These are phyloP conservation scores for Parnassius smintheus DNA, from an alignment of 2,888 invertebrate genomes.

Conservation along the genomic window DNA sequence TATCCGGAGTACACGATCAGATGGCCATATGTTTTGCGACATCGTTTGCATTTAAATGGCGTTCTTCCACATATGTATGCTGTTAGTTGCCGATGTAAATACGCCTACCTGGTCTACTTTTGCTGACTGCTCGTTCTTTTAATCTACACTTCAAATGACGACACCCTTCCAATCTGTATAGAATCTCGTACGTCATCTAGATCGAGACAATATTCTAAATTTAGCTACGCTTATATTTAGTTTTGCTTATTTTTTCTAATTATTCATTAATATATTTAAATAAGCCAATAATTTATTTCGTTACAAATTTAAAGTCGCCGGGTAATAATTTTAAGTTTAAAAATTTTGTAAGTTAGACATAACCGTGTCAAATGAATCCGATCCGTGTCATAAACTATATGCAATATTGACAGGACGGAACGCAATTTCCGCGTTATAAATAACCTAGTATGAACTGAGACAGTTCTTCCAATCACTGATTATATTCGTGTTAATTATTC, in stretches of 20 bases:
- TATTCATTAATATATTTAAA: too few relatives aligned
- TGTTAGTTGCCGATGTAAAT: constrained; percentile 2
- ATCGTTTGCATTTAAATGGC: constrained; percentile 58
- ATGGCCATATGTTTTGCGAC: constrained; percentile 70
- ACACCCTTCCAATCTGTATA: background rate
- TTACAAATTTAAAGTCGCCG: too few relatives aligned
- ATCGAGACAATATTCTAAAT: too few relatives aligned
- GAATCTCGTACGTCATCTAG: background rate
- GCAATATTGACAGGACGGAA: constrained; percentile 4
- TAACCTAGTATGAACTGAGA: background rate
- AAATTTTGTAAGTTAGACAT: too few relatives aligned
- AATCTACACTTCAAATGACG: background rate
- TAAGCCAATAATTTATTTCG: too few relatives aligned
- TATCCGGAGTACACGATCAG: constrained; percentile 62
- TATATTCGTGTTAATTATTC: too few relatives aligned
- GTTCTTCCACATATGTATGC: constrained; percentile 35
- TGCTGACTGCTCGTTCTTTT: constrained; percentile 6
- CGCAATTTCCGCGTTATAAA: background rate
- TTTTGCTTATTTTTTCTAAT: too few relatives aligned
- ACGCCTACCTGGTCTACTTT: constrained; percentile 10
- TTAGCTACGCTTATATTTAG: too few relatives aligned
- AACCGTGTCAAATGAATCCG: too few relatives aligned
- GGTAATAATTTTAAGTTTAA: too few relatives aligned
- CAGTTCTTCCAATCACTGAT: too few relatives aligned
- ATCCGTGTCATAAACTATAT: constrained; percentile 4